These are phyloP conservation scores for Zaprionus tsacasi DNA, from an alignment of 1,140 invertebrate species.

Conservation along the genomic window DNA sequence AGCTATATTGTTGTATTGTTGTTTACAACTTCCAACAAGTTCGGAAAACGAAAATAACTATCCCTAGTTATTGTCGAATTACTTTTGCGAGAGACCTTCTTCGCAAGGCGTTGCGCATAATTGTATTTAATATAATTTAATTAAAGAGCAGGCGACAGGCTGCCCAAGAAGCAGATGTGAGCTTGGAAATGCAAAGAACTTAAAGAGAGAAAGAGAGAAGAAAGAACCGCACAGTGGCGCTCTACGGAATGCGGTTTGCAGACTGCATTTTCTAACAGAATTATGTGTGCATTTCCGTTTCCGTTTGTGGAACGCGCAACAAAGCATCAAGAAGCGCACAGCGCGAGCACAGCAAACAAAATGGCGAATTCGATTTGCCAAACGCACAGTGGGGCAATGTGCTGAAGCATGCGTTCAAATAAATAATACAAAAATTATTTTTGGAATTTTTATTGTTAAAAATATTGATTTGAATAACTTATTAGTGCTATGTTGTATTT, in stretches of 20 bases:
- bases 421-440: too few species aligned
- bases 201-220: background rate
- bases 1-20: conserved; percentile 23
- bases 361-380: conserved; percentile 42
- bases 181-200: background rate
- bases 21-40: conserved; percentile 18
- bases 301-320: conserved; percentile 66
- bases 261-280: conserved; percentile 58
- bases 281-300: conserved; percentile 77
- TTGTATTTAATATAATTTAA: conserved; percentile 71
- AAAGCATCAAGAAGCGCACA: conserved; percentile 39
- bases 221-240: background rate
- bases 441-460: too few species aligned
- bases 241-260: conserved; percentile 4
- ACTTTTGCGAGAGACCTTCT: background rate
- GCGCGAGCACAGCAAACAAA: conserved; percentile 43
- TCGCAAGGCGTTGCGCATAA: conserved; percentile 35
- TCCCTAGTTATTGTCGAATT: background rate
- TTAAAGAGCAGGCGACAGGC: conserved; percentile 51
- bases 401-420: too few species aligned
- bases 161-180: background rate
- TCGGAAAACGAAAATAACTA: background rate
- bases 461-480: too few species aligned
- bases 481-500: too few species aligned
- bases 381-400: conserved; percentile 28